phyloP scores from a whole-genome alignment of 2,797 vertebrate species.

The Acanthurus lineatus region DNA sequence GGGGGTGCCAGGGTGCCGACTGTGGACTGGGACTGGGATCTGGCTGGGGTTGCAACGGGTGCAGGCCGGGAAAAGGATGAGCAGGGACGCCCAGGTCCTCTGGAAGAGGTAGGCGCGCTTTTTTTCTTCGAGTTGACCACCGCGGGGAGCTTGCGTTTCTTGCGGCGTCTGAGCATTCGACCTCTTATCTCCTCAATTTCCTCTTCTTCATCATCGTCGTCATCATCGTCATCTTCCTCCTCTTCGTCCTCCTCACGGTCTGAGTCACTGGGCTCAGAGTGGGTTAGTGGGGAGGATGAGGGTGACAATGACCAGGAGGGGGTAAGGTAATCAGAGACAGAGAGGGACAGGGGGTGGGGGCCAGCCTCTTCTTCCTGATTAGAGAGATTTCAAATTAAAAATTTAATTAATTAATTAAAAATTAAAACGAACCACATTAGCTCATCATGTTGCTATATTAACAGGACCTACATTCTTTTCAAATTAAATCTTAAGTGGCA shows the following conservation, averaged over 20 bases:
- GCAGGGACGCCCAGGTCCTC: conserved; percentile 78
- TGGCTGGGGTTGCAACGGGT: conserved; percentile 54
- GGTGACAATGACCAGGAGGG: conserved; percentile 89
- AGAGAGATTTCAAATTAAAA: conserved; percentile 37
- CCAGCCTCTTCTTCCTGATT: conserved; percentile 85
- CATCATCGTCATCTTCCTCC: conserved; percentile 85
- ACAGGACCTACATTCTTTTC: no score
- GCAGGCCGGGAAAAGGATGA: conserved; percentile 74
- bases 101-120: conserved; percentile 49
- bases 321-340: conserved; percentile 88
- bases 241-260: conserved; percentile 88
- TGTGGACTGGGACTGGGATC: conserved; percentile 69
- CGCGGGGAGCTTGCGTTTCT: conserved; percentile 81
- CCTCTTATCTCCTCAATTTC: conserved; percentile 86
- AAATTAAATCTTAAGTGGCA: no score
- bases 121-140: conserved; percentile 79
- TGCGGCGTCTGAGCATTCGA: conserved; percentile 85
- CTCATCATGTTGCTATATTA: no score
- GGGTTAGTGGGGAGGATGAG: conserved; percentile 86
- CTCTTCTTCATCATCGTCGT: conserved; percentile 85
- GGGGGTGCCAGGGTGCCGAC: conserved; percentile 64
- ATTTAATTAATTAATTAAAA: neutral
- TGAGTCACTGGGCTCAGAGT: conserved; percentile 87
- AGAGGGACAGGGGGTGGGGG: conserved; percentile 85
- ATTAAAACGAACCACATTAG: no score